A percentile compares a stretch with the other conserved stretches of the same genome.
phyloP scores from a whole-genome alignment of 2,888 invertebrate species.

The Phyllotreta striolata region DNA sequence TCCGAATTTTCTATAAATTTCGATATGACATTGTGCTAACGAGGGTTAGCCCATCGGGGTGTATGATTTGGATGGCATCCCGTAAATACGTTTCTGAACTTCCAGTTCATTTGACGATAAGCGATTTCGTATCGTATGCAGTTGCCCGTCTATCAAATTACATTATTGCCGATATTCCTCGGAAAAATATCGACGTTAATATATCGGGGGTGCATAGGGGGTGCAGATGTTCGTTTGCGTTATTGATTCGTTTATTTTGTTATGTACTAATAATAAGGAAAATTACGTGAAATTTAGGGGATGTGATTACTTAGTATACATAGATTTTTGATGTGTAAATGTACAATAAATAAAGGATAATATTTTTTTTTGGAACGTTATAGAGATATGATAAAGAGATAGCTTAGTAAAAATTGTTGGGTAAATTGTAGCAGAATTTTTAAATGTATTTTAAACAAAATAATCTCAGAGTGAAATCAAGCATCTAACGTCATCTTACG shows the following conservation, averaged over 20 bases:
- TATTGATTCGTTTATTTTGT: conserved; percentile 30
- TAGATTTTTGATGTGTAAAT: too few relatives aligned
- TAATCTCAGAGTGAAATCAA: too few relatives aligned
- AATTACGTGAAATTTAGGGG: too few relatives aligned
- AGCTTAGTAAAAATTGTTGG: too few relatives aligned
- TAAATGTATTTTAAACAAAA: too few relatives aligned
- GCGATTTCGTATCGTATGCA: conserved; percentile 45
- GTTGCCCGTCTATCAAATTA: conserved; percentile 51
- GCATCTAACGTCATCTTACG: too few relatives aligned
- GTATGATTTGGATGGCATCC: conserved; percentile 45
- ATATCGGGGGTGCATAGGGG: conserved; percentile 36
- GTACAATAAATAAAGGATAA: too few relatives aligned
- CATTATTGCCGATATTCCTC: conserved; percentile 46
- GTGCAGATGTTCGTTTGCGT: conserved; percentile 43
- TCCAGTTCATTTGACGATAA: conserved; percentile 49
- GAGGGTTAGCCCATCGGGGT: conserved; percentile 28
- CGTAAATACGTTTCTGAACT: conserved; percentile 48
- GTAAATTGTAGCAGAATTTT: too few relatives aligned
- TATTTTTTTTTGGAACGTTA: too few relatives aligned
- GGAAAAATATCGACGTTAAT: conserved; percentile 43
- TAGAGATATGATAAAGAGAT: too few relatives aligned
- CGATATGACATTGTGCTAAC: conserved; percentile 26
- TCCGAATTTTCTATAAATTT: conserved; percentile 10
- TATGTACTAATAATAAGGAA: too few relatives aligned
- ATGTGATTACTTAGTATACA: too few relatives aligned